A percentile compares a stretch with the other conserved stretches of the same genome.
phyloP scores from a whole-genome alignment of 2,797 vertebrate genomes.

The Pelochelys cantorii region DNA sequence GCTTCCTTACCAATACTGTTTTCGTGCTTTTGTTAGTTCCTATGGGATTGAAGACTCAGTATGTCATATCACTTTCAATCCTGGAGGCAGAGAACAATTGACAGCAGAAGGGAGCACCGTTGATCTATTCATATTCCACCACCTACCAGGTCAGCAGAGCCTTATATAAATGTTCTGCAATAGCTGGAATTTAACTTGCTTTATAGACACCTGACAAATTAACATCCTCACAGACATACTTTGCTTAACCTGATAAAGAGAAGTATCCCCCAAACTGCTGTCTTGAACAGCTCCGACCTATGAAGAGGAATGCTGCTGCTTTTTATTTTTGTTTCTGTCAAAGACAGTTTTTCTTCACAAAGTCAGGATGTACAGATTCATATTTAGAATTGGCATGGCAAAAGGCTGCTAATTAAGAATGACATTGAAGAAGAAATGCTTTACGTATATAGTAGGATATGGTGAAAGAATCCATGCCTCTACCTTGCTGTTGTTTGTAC shows the following conservation, averaged over 20 bases:
- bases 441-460: not conserved
- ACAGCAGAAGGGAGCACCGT: slow-evolving; percentile 48
- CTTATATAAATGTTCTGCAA: slow-evolving; percentile 75
- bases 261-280: slow-evolving; percentile 37
- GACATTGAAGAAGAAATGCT: slow-evolving; percentile 16
- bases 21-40: slow-evolving; percentile 43
- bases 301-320: slow-evolving; percentile 2
- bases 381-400: slow-evolving; percentile 45
- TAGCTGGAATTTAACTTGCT: slow-evolving; percentile 64
- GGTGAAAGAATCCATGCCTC: slow-evolving; percentile 19
- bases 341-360: slow-evolving; percentile 11
- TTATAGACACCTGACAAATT: slow-evolving; percentile 59
- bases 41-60: slow-evolving; percentile 62
- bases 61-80: slow-evolving; percentile 73
- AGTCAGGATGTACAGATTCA: slow-evolving; percentile 3
- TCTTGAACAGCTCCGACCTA: slow-evolving; percentile 38
- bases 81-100: slow-evolving; percentile 75
- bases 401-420: slow-evolving; percentile 46
- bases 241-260: slow-evolving; percentile 33
- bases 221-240: slow-evolving; percentile 31
- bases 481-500: not conserved
- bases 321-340: slow-evolving; percentile 31
- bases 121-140: slow-evolving; percentile 77
- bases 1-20: not conserved
- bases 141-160: slow-evolving; percentile 75